Percentiles rank a stretch among this genome's conserved stretches.
Evolutionary conservation across 2,888 invertebrate species (phyloP).

Genomic region (Chelonus formosanus): DNA sequence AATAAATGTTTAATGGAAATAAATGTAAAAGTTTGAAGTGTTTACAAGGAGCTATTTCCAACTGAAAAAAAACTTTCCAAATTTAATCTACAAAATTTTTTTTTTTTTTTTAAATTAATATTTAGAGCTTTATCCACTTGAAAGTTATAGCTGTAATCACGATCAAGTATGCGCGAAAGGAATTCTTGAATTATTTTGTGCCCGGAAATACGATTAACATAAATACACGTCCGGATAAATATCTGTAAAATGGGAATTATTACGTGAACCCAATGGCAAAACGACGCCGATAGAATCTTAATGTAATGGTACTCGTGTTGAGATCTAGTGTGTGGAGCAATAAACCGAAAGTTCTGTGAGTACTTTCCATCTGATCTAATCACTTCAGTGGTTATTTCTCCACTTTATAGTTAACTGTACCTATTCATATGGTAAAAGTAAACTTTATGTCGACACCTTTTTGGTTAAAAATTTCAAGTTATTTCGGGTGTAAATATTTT

Average conservation of each 20-base stretch:
- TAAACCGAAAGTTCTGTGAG: conserved; percentile 10
- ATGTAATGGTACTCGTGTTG: conserved; percentile 24
- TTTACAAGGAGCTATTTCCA: too few species aligned
- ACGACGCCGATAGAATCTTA: conserved; percentile 28
- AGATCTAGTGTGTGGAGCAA: conserved; percentile 7
- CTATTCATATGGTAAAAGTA: too few species aligned
- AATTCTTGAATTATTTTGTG: conserved; percentile 7
- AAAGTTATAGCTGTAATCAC: neutral
- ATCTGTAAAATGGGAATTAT: conserved; percentile 39
- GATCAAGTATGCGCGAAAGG: neutral
- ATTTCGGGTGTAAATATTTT: too few species aligned
- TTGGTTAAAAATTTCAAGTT: too few species aligned
- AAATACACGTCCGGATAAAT: conserved; percentile 34
- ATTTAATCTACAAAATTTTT: too few species aligned
- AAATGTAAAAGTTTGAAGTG: too few species aligned
- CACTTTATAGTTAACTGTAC: too few species aligned
- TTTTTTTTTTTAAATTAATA: too few species aligned
- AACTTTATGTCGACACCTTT: too few species aligned
- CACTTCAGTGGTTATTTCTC: neutral
- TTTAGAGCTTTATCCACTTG: neutral
- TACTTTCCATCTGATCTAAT: conserved; percentile 25
- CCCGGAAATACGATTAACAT: conserved; percentile 20
- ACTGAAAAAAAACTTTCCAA: too few species aligned
- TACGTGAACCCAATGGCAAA: conserved; percentile 29
- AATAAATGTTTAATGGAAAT: too few species aligned